These are phyloP conservation scores for Nicator chloris DNA, from an alignment of 2,113 vertebrate species.

Conservation along the genomic window DNA sequence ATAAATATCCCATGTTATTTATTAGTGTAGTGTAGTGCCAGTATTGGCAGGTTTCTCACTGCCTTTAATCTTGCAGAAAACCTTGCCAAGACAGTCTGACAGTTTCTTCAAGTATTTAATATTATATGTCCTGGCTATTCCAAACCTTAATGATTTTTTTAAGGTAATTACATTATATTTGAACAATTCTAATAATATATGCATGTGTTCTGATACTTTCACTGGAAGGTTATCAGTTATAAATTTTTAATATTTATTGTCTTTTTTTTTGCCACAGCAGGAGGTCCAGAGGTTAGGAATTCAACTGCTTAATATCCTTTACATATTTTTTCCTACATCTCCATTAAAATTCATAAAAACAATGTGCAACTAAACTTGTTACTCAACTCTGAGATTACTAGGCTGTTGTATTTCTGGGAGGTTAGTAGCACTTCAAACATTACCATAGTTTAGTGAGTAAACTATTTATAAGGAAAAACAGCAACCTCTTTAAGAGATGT, in stretches of 20 bases:
- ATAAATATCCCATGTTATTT: not conserved
- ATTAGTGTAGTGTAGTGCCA: not conserved
- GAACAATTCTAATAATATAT: not conserved
- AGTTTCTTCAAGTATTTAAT: not conserved
- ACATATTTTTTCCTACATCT: not conserved
- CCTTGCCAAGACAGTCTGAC: not conserved
- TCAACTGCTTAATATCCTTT: not conserved
- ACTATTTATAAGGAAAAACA: not conserved
- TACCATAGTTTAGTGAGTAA: not conserved
- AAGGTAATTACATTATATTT: not conserved
- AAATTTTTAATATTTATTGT: not conserved
- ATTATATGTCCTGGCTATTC: not conserved
- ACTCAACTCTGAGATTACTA: not conserved
- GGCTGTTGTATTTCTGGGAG: not conserved
- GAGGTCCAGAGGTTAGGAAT: not conserved
- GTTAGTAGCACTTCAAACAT: not conserved
- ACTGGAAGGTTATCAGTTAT: not conserved
- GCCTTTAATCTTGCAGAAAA: not conserved
- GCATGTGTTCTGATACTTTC: not conserved
- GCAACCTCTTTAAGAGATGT: not conserved
- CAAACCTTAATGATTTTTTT: not conserved
- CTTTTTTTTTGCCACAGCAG: not conserved
- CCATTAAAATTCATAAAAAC: not conserved
- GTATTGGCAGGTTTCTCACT: not conserved
- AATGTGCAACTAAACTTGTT: not conserved